Percentiles rank a stretch among this genome's conserved stretches.
Evolutionary conservation across 2,888 invertebrate species (phyloP).

Genomic region (Carterocephalus palaemon): DNA sequence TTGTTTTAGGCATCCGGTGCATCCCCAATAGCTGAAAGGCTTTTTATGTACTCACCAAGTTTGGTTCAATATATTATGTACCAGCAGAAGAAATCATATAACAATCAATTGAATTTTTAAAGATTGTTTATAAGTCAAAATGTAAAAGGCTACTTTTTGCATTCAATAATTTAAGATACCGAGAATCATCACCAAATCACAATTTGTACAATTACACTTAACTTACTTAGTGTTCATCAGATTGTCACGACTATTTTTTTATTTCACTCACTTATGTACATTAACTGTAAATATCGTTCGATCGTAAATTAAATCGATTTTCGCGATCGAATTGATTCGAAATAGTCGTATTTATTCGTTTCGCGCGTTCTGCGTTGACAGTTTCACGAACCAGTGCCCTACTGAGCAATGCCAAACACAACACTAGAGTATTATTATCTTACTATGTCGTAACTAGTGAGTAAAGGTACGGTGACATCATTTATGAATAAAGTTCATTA

Average conservation of each 20-base stretch:
- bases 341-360: constrained; percentile 26
- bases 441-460: constrained; percentile 53
- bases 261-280: constrained; percentile 1
- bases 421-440: constrained; percentile 60
- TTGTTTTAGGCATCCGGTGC: too few relatives aligned
- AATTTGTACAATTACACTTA: too few relatives aligned
- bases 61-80: too few relatives aligned
- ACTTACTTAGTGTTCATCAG: too few relatives aligned
- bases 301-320: constrained; percentile 6
- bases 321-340: constrained; percentile 13
- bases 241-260: not conserved
- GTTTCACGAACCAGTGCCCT: constrained; percentile 52
- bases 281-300: constrained; percentile 4
- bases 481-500: constrained; percentile 48
- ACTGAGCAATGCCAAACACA: constrained; percentile 61
- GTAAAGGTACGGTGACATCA: constrained; percentile 58
- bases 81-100: too few relatives aligned
- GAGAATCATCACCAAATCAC: too few relatives aligned
- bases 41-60: too few relatives aligned
- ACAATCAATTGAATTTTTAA: too few relatives aligned
- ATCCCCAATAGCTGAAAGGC: too few relatives aligned
- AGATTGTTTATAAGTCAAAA: too few relatives aligned
- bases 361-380: constrained; percentile 41
- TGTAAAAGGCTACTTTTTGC: too few relatives aligned
- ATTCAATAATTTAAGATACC: too few relatives aligned